These are phyloP conservation scores for Proteles cristata DNA, from an alignment of 2,113 vertebrate genomes.

Conservation along the genomic window DNA sequence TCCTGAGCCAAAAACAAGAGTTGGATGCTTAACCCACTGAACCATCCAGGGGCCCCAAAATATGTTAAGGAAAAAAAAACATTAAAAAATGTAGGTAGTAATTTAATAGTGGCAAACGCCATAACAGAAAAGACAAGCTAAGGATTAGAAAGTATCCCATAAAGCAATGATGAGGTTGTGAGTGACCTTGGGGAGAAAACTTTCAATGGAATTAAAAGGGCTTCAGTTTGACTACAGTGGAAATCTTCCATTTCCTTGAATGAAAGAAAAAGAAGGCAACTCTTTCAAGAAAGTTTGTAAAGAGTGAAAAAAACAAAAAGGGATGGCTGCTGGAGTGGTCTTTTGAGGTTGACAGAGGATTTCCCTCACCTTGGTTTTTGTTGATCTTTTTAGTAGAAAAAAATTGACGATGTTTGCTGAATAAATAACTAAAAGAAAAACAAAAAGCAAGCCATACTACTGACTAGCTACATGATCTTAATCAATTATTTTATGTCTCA, in stretches of 20 bases:
- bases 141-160: not conserved
- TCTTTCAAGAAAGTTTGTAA: not conserved
- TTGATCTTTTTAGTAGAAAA: slow-evolving; percentile 14
- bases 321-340: not conserved
- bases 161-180: not conserved
- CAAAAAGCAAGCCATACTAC: not conserved
- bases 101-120: not conserved
- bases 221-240: not conserved
- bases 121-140: not conserved
- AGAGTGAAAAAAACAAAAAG: not conserved
- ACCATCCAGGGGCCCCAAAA: not conserved
- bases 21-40: too few relatives aligned
- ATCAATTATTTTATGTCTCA: slow-evolving; percentile 1
- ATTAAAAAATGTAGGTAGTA: not conserved
- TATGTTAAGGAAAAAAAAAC: not conserved
- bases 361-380: not conserved
- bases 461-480: not conserved
- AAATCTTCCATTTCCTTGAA: not conserved
- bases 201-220: not conserved
- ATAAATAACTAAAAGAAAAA: not conserved
- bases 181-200: not conserved
- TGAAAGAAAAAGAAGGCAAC: not conserved
- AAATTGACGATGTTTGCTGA: not conserved
- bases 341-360: not conserved
- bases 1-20: too few relatives aligned